phyloP scores from a whole-genome alignment of 2,797 vertebrate genomes.

The Enteromius fasciolatus region DNA sequence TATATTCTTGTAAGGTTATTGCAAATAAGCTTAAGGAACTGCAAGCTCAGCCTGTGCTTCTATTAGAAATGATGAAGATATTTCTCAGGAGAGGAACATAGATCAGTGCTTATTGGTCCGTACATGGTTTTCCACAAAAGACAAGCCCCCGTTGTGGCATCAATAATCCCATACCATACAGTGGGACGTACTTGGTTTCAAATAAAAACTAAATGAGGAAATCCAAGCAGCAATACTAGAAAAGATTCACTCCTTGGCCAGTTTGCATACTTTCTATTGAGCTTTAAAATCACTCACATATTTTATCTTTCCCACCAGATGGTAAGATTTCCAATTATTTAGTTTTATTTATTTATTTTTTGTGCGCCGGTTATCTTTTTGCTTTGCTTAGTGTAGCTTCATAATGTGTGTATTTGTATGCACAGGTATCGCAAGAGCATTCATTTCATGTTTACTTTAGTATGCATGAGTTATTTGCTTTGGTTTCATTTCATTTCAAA shows the following conservation, averaged over 20 bases:
- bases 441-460: not conserved
- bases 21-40: conserved; percentile 48
- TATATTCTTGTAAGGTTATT: conserved; percentile 47
- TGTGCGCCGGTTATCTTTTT: not conserved
- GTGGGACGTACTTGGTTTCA: conserved; percentile 62
- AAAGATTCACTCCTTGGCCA: conserved; percentile 65
- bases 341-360: conserved; percentile 35
- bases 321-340: conserved; percentile 57
- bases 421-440: not conserved
- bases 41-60: conserved; percentile 52
- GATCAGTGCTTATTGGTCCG: conserved; percentile 61
- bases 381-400: conserved; percentile 1
- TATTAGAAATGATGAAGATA: conserved; percentile 67
- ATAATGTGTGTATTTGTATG: conserved; percentile 22
- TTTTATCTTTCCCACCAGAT: conserved; percentile 67
- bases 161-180: conserved; percentile 58
- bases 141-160: conserved; percentile 62
- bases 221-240: conserved; percentile 59
- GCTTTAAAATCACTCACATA: conserved; percentile 63
- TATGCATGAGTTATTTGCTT: not conserved
- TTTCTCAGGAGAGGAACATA: conserved; percentile 60
- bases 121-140: conserved; percentile 57
- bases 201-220: conserved; percentile 68
- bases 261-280: conserved; percentile 57
- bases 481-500: conserved; percentile 14